Evolutionary conservation across 2,113 vertebrate genomes (phyloP), one percentile per base, ranked within the genome.

Genomic region (Corvus hawaiiensis): DNA sequence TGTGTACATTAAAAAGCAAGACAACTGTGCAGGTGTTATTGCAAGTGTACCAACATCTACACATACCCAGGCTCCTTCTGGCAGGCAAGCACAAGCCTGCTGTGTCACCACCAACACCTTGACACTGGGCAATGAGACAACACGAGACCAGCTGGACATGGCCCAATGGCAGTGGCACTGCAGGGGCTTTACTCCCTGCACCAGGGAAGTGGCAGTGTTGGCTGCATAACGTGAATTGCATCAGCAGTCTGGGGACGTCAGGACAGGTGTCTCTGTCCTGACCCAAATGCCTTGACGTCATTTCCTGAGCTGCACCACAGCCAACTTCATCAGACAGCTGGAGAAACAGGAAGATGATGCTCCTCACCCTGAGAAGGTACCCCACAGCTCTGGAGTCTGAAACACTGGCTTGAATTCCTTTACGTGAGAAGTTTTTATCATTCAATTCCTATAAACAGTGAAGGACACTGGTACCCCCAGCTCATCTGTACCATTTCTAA

Each of bases 201-300:
- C 51, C 10, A 16, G 52, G 79, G 64, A 27, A 44, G 51, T 4
- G 30, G 35, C 0, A 1, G 24, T 13, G 20, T 0, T 64, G 20
- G 6, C 33, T 77, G 12, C 14, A 16, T 1, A 35, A 33, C 1
- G 26, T 1, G 32, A 39, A 49, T 3, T 26, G 27, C 9, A 15
- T 11, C 13, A 79, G 11, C 16, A 37, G 18, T 14, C 33, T 46
- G 33, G 24, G 33, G 24, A 79, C 2, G 5, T 37, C 24, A 46
- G 67, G 37, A 71, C 22, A 41, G 19, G 7, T 5, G 2, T 17
- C 10, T 19, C 24, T n/a, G 62, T 66, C 69, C 66, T 52, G 27
- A 56, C 16, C 32, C 5, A 7, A 58, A 75, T 9, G 24, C 16
- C 37, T 32, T 12, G 24, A 37, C 35, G 35, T 81, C 4, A 2